Evolutionary conservation across 2,797 vertebrate genomes (phyloP), one percentile per base, ranked within the genome.

Genomic region (Ciconia nigra): DNA sequence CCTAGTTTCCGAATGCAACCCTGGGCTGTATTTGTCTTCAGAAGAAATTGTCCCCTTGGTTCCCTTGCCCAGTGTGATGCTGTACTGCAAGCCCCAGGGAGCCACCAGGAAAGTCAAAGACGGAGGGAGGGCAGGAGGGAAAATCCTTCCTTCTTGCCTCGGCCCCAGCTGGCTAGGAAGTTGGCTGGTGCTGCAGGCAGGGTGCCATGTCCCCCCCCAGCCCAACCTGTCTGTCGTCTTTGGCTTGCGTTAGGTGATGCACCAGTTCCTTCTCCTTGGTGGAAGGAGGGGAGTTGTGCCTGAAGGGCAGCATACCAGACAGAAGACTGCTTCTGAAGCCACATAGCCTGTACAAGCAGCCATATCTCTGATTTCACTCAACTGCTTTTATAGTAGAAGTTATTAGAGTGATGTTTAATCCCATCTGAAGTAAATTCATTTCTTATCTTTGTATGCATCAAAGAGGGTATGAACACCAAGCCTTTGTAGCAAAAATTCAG

Each of bases 391-490:
- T 47, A 69, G 29, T n/a, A 55, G 47, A 82, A 77, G 71, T 66
- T 89, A 70, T 25, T 77, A 69, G 58, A 87, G 59, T 20, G 29
- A 35, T 81, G 42, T 72, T 93, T 93, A 72, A 91, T 72, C 65
- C 58, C 12, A 19, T 51, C 65, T 54, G 61, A 83, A 81, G 69
- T 74, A 83, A 83, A 90, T 39, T 90, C 0, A 25, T 69, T 91
- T 82, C 47, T 90, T 91, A 95, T 76, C 93, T 93, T 92, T 46
- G 29, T 46, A 31, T 57, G 65, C 69, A 69, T 95, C 93, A 83
- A 67, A 94, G 69, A 78, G 42, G 17, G 41, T 88, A 58, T 79
- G 66, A 84, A 88, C 69, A 78, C 21, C 18, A 57, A 83, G 69
- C 42, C 83, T 90, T 90, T 93, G 88, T 69, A 84, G 62, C n/a